A percentile compares a stretch with the other conserved stretches of the same genome.
Conservation (phyloP, 35 echinoderm and acorn worm genomes). For the Chiridota heheva region DNA sequence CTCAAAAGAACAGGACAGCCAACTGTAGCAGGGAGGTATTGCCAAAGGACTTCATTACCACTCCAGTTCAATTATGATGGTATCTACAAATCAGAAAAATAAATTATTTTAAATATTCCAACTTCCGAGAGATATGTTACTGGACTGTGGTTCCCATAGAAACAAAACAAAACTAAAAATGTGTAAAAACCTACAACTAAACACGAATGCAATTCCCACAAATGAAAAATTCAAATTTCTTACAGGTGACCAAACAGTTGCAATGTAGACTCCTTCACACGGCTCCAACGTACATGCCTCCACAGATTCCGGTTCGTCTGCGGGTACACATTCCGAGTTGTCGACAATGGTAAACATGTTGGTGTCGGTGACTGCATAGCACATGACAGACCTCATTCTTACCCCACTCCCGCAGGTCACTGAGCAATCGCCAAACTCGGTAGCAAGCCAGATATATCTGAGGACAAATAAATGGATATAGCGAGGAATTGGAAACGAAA, state of each 20-base stretch:
- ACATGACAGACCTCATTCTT: conserved; percentile 36
- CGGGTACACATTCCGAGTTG: neutral
- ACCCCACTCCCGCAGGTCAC: conserved; percentile 64
- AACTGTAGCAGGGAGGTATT: no score
- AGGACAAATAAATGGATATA: neutral
- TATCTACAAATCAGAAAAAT: no score
- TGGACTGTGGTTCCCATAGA: neutral
- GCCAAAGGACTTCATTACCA: no score
- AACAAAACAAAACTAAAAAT: no score
- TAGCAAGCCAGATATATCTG: conserved; percentile 19
- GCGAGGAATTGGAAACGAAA: no score
- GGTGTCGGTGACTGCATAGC: conserved; percentile 4
- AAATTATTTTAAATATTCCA: no score
- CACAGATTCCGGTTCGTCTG: neutral
- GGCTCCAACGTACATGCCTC: conserved; percentile 9
- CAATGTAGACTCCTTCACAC: conserved; percentile 37
- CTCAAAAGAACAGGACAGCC: no score
- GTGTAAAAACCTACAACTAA: neutral
- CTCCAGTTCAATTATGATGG: no score
- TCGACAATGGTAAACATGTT: neutral
- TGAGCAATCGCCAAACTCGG: conserved; percentile 54
- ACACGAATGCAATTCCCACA: neutral
- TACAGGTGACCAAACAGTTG: conserved; percentile 22
- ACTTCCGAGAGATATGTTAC: no score
- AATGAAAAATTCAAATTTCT: neutral